Conservation (phyloP, 2,797 vertebrate genomes). For the Falco novaeseelandiae region DNA sequence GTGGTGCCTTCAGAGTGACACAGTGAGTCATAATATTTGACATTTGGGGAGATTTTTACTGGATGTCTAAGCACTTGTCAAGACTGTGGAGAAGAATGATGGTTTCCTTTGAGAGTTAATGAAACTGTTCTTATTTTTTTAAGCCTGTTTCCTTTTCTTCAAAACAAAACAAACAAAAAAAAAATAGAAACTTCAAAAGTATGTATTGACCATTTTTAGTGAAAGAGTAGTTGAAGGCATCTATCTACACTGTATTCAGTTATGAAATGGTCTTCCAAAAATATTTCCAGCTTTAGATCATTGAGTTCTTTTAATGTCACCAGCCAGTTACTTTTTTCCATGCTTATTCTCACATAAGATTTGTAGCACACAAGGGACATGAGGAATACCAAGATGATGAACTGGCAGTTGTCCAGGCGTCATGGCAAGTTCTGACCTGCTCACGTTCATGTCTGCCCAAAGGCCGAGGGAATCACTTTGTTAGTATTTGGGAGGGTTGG, state of each 20-base stretch:
- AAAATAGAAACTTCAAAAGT: not conserved
- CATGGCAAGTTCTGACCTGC: not conserved
- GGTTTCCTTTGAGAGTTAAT: constrained; percentile 50
- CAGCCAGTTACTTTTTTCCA: not conserved
- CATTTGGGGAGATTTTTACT: constrained; percentile 54
- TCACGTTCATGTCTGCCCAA: not conserved
- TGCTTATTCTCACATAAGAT: constrained; percentile 13
- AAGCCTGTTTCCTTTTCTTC: constrained; percentile 26
- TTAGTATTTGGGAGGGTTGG: not conserved
- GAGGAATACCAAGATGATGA: not conserved
- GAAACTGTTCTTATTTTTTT: not conserved
- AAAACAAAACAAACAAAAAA: not conserved
- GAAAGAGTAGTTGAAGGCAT: not conserved
- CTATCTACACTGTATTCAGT: not conserved
- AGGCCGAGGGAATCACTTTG: not conserved
- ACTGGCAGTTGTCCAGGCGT: not conserved
- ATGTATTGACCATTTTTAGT: constrained; percentile 5
- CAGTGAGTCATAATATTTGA: constrained; percentile 69
- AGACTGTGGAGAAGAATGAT: constrained; percentile 48
- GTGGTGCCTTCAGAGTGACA: constrained; percentile 57
- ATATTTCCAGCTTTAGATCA: constrained; percentile 9
- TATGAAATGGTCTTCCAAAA: constrained; percentile 23
- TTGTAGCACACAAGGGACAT: not conserved
- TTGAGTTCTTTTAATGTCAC: not conserved
- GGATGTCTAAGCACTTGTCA: constrained; percentile 61